phyloP scores from a whole-genome alignment of 2,797 vertebrate species.

The Catostomus latipinnis region DNA sequence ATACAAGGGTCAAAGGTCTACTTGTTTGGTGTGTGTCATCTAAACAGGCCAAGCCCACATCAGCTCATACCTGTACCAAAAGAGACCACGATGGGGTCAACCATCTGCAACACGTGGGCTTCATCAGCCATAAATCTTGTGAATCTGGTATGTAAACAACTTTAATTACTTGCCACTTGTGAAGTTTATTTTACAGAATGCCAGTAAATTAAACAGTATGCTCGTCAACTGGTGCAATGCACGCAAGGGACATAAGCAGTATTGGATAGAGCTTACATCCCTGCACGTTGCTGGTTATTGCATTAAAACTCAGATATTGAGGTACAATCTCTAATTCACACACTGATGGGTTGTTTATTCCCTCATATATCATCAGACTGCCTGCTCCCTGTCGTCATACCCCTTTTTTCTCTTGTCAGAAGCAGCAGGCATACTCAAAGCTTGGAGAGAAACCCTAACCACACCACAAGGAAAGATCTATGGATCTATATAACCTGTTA shows the following conservation, averaged over 20 bases:
- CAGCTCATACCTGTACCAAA: conserved; percentile 65
- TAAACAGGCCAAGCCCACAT: conserved; percentile 65
- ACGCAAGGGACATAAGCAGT: conserved; percentile 2
- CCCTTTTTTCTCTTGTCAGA: conserved; percentile 54
- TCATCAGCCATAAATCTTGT: conserved; percentile 62
- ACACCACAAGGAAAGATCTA: conserved; percentile 53
- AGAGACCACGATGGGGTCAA: conserved; percentile 64
- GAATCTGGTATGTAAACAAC: conserved; percentile 68
- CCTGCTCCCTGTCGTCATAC: conserved; percentile 55
- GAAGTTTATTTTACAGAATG: conserved; percentile 60
- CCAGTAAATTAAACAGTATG: conserved; percentile 44
- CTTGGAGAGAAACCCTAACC: conserved; percentile 60
- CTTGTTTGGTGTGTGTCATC: conserved; percentile 70
- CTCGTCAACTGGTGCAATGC: conserved; percentile 57
- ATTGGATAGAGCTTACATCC: conserved; percentile 30
- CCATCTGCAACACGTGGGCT: conserved; percentile 43
- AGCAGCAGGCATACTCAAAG: conserved; percentile 39
- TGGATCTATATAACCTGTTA: conserved; percentile 49
- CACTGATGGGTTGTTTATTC: conserved; percentile 28
- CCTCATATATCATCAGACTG: conserved; percentile 52
- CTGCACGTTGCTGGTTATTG: conserved; percentile 14
- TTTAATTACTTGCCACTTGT: conserved; percentile 62
- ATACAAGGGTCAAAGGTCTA: conserved; percentile 71
- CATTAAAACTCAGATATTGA: conserved; percentile 28
- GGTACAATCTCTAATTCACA: conserved; percentile 28